Evolutionary conservation across 1,140 invertebrate species (phyloP).

Genomic region (Helicoverpa zea): DNA sequence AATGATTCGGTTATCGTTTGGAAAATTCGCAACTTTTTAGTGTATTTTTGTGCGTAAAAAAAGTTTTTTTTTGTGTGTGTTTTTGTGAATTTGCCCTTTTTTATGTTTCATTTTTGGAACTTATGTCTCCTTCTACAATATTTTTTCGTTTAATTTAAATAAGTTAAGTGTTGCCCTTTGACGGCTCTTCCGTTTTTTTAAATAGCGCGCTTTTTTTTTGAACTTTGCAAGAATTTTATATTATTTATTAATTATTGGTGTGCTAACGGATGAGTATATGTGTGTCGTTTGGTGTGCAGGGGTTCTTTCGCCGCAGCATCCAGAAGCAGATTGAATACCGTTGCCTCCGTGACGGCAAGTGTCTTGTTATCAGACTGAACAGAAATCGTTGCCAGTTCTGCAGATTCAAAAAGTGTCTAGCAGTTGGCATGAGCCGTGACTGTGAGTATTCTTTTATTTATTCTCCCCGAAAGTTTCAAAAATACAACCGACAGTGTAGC

Average conservation of each 20-base stretch:
- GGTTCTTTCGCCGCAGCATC: slow-evolving; percentile 95
- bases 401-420: slow-evolving; percentile 99
- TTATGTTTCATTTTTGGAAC: neutral
- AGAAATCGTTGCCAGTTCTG: slow-evolving; percentile 99
- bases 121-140: too few species aligned
- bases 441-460: slow-evolving; percentile 90
- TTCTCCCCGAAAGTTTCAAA: too few species aligned
- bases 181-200: too few species aligned
- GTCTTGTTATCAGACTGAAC: slow-evolving; percentile 98
- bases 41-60: neutral
- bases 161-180: too few species aligned
- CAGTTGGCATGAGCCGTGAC: slow-evolving; percentile 99
- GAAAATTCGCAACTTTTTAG: neutral
- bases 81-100: neutral
- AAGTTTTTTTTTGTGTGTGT: neutral
- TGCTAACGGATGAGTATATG: neutral
- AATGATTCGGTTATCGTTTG: neutral
- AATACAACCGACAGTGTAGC: too few species aligned
- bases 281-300: slow-evolving; percentile 85
- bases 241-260: neutral
- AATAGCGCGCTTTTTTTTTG: too few species aligned
- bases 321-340: slow-evolving; percentile 99
- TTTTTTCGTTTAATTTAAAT: too few species aligned
- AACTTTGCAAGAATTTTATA: neutral
- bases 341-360: slow-evolving; percentile 98